Evolutionary conservation across 2,113 vertebrate genomes (phyloP).

Genomic region (Cairina moschata): DNA sequence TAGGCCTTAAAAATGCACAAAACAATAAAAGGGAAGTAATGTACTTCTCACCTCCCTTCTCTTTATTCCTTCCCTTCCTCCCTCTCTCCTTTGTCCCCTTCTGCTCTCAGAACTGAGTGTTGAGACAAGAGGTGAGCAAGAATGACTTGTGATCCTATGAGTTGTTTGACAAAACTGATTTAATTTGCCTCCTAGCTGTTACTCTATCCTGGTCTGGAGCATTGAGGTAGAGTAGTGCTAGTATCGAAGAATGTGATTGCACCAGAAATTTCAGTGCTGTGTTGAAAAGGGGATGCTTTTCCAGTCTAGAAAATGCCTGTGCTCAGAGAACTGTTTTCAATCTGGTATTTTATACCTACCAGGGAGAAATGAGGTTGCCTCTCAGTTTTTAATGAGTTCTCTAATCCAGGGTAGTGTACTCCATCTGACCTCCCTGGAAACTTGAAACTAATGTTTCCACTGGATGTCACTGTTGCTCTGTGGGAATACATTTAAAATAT

Average conservation of each 20-base stretch:
- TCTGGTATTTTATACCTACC: background rate
- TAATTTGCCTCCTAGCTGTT: background rate
- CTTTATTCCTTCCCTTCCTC: background rate
- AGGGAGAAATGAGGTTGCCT: background rate
- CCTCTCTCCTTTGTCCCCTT: background rate
- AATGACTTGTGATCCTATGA: background rate
- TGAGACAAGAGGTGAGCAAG: background rate
- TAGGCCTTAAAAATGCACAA: background rate
- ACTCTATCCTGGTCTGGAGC: background rate
- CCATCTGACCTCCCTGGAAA: background rate
- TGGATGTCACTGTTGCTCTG: slow-evolving; percentile 69
- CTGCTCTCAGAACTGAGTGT: background rate
- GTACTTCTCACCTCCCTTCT: background rate
- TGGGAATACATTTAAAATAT: background rate
- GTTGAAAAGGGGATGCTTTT: background rate
- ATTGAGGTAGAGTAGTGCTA: background rate
- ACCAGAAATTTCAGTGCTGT: background rate
- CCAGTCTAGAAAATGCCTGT: background rate
- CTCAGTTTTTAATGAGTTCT: background rate
- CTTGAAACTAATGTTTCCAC: slow-evolving; percentile 3
- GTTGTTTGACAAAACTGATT: background rate
- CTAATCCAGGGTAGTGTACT: background rate
- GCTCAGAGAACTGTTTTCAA: background rate
- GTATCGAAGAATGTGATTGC: background rate
- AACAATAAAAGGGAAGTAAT: background rate